phyloP scores from a whole-genome alignment of 2,888 invertebrate genomes.

The Drosophila greeni region DNA sequence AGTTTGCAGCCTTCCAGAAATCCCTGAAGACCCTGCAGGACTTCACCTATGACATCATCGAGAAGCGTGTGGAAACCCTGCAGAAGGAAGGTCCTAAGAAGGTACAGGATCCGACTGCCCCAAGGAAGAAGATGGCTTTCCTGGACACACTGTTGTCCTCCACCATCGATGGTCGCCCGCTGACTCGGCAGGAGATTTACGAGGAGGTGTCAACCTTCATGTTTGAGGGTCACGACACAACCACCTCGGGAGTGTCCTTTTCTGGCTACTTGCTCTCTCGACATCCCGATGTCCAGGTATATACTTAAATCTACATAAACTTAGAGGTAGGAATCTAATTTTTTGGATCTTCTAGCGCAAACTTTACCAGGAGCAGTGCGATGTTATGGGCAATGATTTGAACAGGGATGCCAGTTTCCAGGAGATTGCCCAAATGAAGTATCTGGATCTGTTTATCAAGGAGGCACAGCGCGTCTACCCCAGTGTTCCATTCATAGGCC shows the following conservation, averaged over 20 bases:
- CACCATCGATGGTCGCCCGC: constrained; percentile 66
- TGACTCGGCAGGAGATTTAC: constrained; percentile 70
- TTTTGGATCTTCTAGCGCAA: constrained; percentile 77
- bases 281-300: constrained; percentile 80
- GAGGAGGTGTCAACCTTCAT: constrained; percentile 78
- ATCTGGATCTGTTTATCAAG: constrained; percentile 75
- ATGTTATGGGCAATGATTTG: constrained; percentile 77
- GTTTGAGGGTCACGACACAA: constrained; percentile 81
- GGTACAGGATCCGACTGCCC: constrained; percentile 33
- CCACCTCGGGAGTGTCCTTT: constrained; percentile 81
- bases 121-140: constrained; percentile 71
- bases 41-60: constrained; percentile 75
- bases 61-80: constrained; percentile 61
- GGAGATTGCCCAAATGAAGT: constrained; percentile 75
- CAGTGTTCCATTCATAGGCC: constrained; percentile 74
- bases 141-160: constrained; percentile 74
- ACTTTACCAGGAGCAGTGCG: constrained; percentile 79
- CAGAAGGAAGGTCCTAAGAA: not conserved
- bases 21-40: constrained; percentile 76
- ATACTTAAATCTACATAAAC: not conserved
- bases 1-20: constrained; percentile 79
- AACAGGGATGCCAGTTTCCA: constrained; percentile 68
- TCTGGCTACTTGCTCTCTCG: constrained; percentile 80
- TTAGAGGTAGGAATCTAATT: not conserved
- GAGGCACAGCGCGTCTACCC: constrained; percentile 75